A percentile compares a stretch with the other conserved stretches of the same genome.
These are phyloP conservation scores for Pseudochromis fuscus DNA, from an alignment of 2,797 vertebrate species.

Conservation along the genomic window DNA sequence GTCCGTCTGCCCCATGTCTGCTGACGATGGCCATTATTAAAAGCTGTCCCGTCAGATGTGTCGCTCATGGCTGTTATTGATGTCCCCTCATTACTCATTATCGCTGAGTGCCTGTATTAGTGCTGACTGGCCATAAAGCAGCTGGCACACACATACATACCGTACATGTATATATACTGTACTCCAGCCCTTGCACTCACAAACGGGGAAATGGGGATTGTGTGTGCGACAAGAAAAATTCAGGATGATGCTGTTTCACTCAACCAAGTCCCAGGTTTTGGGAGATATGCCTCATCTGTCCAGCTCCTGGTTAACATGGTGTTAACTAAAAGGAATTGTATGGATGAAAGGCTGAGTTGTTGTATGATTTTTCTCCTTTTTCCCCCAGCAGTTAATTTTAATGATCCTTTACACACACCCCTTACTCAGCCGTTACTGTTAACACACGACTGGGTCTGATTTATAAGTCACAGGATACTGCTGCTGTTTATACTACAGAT, in stretches of 20 bases:
- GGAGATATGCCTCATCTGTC: neutral
- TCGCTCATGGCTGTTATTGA: slow-evolving; percentile 77
- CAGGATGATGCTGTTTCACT: slow-evolving; percentile 7
- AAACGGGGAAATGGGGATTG: neutral
- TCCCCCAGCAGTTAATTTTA: slow-evolving; percentile 36
- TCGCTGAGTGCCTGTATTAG: slow-evolving; percentile 73
- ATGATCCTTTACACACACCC: slow-evolving; percentile 59
- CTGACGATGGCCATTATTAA: slow-evolving; percentile 79
- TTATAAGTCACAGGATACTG: slow-evolving; percentile 58
- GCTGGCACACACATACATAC: slow-evolving; percentile 32
- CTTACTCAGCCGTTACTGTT: slow-evolving; percentile 58
- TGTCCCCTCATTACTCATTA: slow-evolving; percentile 81
- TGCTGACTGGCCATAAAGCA: slow-evolving; percentile 77
- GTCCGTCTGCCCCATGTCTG: slow-evolving; percentile 46
- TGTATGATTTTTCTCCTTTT: slow-evolving; percentile 12
- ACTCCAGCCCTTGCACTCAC: slow-evolving; percentile 21
- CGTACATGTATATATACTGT: slow-evolving; percentile 2
- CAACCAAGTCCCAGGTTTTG: neutral
- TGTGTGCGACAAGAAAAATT: neutral
- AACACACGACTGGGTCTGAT: slow-evolving; percentile 62
- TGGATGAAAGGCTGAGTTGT: slow-evolving; percentile 20
- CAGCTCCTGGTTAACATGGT: neutral
- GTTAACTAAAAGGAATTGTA: slow-evolving; percentile 30
- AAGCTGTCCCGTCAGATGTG: slow-evolving; percentile 72
- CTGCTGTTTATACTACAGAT: slow-evolving; percentile 59